These are phyloP conservation scores for Crematogaster levior DNA, from an alignment of 2,888 invertebrate genomes.

Conservation along the genomic window DNA sequence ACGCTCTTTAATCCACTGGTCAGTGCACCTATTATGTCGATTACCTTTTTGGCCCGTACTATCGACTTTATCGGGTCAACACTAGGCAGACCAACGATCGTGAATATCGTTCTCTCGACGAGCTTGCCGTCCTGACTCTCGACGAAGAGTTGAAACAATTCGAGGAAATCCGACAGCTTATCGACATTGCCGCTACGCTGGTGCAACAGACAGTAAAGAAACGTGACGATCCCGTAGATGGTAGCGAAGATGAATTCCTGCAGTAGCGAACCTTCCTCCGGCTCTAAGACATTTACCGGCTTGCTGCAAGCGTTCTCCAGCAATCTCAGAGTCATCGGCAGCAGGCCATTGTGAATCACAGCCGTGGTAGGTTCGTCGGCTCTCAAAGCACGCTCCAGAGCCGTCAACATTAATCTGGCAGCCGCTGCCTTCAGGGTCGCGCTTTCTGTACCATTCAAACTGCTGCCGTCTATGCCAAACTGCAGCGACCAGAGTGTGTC, in stretches of 20 bases:
- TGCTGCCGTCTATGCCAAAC: slow-evolving; percentile 86
- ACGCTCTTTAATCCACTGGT: slow-evolving; percentile 88
- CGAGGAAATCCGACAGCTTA: slow-evolving; percentile 86
- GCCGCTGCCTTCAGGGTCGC: slow-evolving; percentile 87
- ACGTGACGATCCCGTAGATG: slow-evolving; percentile 88
- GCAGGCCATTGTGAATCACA: slow-evolving; percentile 88
- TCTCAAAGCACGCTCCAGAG: slow-evolving; percentile 87
- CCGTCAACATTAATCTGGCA: slow-evolving; percentile 87
- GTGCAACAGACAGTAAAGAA: slow-evolving; percentile 88
- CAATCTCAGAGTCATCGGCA: slow-evolving; percentile 88
- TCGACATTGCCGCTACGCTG: slow-evolving; percentile 86
- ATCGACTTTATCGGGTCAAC: slow-evolving; percentile 84
- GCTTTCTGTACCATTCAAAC: slow-evolving; percentile 84
- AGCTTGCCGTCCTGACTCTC: slow-evolving; percentile 88
- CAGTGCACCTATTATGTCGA: slow-evolving; percentile 87
- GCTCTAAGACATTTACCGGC: slow-evolving; percentile 68
- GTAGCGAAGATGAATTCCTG: slow-evolving; percentile 89
- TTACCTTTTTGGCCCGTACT: slow-evolving; percentile 86
- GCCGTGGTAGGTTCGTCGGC: slow-evolving; percentile 87
- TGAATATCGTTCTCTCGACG: slow-evolving; percentile 87
- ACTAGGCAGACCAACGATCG: slow-evolving; percentile 87
- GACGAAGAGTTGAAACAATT: slow-evolving; percentile 88
- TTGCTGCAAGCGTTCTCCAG: slow-evolving; percentile 87
- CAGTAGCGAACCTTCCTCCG: slow-evolving; percentile 86
- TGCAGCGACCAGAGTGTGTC: slow-evolving; percentile 88